Percentiles rank a stretch among this genome's conserved stretches.
Conservation (phyloP, 2,888 invertebrate species). For the Anaspis maculata region DNA sequence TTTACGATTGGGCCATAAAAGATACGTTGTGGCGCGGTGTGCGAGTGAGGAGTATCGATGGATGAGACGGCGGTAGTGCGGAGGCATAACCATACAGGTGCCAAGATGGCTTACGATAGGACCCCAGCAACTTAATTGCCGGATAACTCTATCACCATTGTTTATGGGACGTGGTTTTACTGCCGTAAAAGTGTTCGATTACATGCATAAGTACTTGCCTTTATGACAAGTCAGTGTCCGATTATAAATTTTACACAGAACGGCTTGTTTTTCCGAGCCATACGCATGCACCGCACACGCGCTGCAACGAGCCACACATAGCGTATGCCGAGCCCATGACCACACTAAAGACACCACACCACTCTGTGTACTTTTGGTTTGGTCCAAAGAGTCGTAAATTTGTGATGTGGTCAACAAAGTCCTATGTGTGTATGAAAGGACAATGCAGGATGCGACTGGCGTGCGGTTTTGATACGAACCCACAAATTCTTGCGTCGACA, state of each 20-base stretch:
- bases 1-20: constrained; percentile 28
- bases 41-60: constrained; percentile 3
- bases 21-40: constrained; percentile 6
- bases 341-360: too few relatives aligned
- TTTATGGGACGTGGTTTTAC: constrained; percentile 24
- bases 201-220: constrained; percentile 17
- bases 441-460: too few relatives aligned
- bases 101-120: constrained; percentile 23
- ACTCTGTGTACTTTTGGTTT: too few relatives aligned
- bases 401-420: too few relatives aligned
- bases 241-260: constrained; percentile 5
- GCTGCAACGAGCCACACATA: too few relatives aligned
- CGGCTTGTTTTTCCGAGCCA: neutral
- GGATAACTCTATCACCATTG: constrained; percentile 30
- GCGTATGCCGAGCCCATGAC: too few relatives aligned
- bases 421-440: too few relatives aligned
- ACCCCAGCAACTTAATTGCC: constrained; percentile 25
- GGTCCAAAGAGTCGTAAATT: too few relatives aligned
- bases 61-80: too few relatives aligned
- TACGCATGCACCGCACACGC: too few relatives aligned
- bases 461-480: too few relatives aligned
- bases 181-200: constrained; percentile 24
- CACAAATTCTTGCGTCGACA: too few relatives aligned
- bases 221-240: constrained; percentile 14
- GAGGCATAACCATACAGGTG: constrained; percentile 22